phyloP scores from a whole-genome alignment of 2,888 invertebrate genomes.

The Athalia rosae region DNA sequence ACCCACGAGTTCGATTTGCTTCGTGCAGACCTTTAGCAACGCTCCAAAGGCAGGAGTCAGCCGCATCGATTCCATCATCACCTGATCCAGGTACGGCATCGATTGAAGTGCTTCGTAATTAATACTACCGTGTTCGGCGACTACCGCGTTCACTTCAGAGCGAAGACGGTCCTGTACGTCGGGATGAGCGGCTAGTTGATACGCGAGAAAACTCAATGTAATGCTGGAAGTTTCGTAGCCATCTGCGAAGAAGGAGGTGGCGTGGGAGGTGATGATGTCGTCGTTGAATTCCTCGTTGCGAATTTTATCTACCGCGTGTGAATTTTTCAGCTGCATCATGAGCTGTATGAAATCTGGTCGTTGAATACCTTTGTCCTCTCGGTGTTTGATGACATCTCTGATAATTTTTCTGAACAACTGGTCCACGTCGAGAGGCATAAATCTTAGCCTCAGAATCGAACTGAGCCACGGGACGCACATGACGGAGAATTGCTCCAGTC shows the following conservation, averaged over 20 bases:
- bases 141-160: conserved; percentile 69
- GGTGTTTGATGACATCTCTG: conserved; percentile 53
- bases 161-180: conserved; percentile 74
- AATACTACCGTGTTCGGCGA: conserved; percentile 67
- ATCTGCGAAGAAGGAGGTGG: conserved; percentile 75
- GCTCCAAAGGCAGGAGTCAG: conserved; percentile 40
- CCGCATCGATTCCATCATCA: conserved; percentile 67
- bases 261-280: conserved; percentile 70
- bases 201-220: conserved; percentile 72
- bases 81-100: conserved; percentile 76
- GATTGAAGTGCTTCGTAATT: conserved; percentile 74
- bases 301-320: conserved; percentile 53
- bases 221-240: conserved; percentile 76
- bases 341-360: conserved; percentile 74
- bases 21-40: conserved; percentile 57
- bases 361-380: conserved; percentile 50
- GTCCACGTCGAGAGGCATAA: conserved; percentile 55
- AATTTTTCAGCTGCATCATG: conserved; percentile 72
- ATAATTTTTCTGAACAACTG: conserved; percentile 59
- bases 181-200: conserved; percentile 72
- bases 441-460: conserved; percentile 41
- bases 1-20: conserved; percentile 55
- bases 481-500: conserved; percentile 40
- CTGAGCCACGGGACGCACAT: conserved; percentile 53
- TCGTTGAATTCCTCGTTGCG: conserved; percentile 55